A percentile compares a stretch with the other conserved stretches of the same genome.
Evolutionary conservation across 2,113 vertebrate species (phyloP).

Genomic region (Dolichotis patagonum): DNA sequence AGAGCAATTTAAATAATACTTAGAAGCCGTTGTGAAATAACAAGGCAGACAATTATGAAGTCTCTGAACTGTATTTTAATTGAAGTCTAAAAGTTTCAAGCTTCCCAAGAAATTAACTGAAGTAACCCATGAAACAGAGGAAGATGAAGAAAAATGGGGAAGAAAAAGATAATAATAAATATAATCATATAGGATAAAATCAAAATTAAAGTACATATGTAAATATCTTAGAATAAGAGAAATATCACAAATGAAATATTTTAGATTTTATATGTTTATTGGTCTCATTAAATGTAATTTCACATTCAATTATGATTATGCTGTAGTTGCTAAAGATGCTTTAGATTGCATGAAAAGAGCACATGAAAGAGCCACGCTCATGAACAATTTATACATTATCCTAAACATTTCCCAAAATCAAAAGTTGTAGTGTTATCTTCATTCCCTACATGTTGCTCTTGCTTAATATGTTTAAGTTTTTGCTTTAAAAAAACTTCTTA

Average conservation of each 20-base stretch:
- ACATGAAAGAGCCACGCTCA: not conserved
- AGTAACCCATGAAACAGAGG: not conserved
- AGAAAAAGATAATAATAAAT: not conserved
- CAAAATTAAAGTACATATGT: not conserved
- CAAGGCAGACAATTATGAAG: not conserved
- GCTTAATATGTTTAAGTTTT: not conserved
- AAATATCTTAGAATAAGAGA: not conserved
- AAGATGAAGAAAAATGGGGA: not conserved
- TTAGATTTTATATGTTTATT: not conserved
- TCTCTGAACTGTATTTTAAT: not conserved
- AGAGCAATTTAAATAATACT: not conserved
- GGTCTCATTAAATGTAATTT: not conserved
- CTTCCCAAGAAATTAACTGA: not conserved
- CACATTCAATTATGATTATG: not conserved
- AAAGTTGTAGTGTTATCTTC: not conserved
- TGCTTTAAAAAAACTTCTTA: not conserved
- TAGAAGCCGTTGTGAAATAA: not conserved
- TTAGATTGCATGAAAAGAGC: not conserved
- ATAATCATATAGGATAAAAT: conserved; percentile 24
- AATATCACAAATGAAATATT: not conserved
- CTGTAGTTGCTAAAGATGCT: not conserved
- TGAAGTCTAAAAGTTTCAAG: conserved; percentile 39
- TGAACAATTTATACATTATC: not conserved
- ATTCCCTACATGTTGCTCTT: not conserved
- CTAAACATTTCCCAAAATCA: conserved; percentile 36